Evolutionary conservation across 2,888 invertebrate species (phyloP).

Genomic region (Apodemia hepburni): DNA sequence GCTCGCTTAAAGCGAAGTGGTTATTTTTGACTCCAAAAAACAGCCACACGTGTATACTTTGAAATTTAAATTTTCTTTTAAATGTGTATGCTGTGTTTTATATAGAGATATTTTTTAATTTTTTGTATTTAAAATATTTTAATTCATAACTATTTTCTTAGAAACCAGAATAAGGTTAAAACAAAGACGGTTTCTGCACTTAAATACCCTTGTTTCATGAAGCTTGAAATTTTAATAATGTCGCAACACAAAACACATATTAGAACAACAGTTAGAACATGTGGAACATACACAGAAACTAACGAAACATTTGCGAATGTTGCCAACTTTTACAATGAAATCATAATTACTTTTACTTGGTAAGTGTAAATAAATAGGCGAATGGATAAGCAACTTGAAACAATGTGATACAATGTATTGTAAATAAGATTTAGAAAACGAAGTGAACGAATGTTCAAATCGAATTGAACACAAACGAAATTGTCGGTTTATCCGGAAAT

Average conservation of each 20-base stretch:
- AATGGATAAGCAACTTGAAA: conserved; percentile 8
- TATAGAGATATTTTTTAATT: too few species aligned
- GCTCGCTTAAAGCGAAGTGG: too few species aligned
- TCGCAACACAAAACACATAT: neutral
- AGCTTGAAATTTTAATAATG: conserved; percentile 13
- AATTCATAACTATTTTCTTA: neutral
- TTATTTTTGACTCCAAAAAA: too few species aligned
- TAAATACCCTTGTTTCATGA: conserved; percentile 5
- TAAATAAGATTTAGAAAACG: conserved; percentile 11
- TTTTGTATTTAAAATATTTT: neutral
- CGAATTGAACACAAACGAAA: conserved; percentile 8
- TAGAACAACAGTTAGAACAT: conserved; percentile 4
- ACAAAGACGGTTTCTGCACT: neutral
- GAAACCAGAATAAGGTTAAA: neutral
- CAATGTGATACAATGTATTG: conserved; percentile 6
- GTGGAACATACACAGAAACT: conserved; percentile 7
- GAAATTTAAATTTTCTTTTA: too few species aligned
- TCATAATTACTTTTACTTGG: conserved; percentile 13
- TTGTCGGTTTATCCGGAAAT: conserved; percentile 11
- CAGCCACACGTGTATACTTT: too few species aligned
- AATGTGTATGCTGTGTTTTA: too few species aligned
- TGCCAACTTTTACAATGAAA: conserved; percentile 5
- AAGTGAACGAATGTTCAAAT: conserved; percentile 12
- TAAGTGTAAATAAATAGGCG: conserved; percentile 9
- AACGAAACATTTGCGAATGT: conserved; percentile 6